Base-by-base conservation (phyloP, 1,140 invertebrate genomes). In the Centruroides sculpturatus region DNA sequence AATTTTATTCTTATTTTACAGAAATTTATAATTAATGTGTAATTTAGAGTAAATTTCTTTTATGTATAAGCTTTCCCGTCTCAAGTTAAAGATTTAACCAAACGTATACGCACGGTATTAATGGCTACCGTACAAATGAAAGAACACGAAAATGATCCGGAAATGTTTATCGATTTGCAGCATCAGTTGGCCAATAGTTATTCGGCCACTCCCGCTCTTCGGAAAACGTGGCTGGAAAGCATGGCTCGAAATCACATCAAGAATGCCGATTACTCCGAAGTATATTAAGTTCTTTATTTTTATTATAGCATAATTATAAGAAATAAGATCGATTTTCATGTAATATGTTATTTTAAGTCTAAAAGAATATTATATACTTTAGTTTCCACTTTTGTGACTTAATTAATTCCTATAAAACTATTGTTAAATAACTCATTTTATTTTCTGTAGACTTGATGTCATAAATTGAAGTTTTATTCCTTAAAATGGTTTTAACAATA, bases 161-260 rank as follows among this genome's bases (percentile, higher is more conserved):
- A 95, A 71, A 85, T 92, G 75, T 70, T 96, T 59, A 83, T 92
- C 0, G 92, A 97, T 75, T 77, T 97, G 48, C 92, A 97, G 73
- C 85, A 95, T 71, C 89, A 89, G 67, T 75, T 98, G 56, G 93
- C 93, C 1, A 90, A 92, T 72, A 92, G 89, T 1, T 98, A 96
- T 72, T 87, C 92, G 53, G 92, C 89, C 57, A 96, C 91, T 0
- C 91, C 92, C 4, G 89, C 94, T 71, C 75, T 97, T 51, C 76
- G 93, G 3, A 86, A 90, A 71, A 94, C 92, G 0, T 94, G 92
- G 92, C 80, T 98, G 4, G 85, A 93, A 64, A 89, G 88, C 4
- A 92, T 97, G 82, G 88, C 91, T 4, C 71, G 74, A 55, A 60
- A 90, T 73, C 90, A 96, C 71, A 78, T 82, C 0, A 78, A 83